Evolutionary conservation across 2,113 vertebrate genomes (phyloP), one percentile per base, ranked within the genome.

Genomic region (Carassius auratus): DNA sequence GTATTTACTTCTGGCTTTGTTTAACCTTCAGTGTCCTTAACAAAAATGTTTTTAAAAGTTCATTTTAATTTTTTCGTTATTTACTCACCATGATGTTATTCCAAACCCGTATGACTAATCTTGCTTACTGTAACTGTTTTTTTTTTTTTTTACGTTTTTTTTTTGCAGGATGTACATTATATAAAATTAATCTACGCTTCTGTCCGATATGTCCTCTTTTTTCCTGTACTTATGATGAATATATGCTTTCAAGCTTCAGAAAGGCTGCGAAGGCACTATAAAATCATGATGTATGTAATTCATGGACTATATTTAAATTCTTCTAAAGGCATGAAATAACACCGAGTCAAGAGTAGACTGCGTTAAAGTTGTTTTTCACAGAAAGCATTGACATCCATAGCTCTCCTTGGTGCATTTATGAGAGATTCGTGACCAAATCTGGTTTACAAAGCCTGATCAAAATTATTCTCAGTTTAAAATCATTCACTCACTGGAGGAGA

Each of bases 1-100:
- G 36, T 48, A 8, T 76, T 19, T 26, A 52, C 15, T 69, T 71
- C 23, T 55, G 4, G 3, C 38, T 42, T 69, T 57, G 48, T 26
- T 74, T 79, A 64, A 38, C 38, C 38, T 75, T 42, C n/a, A 80
- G 14, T 75, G 82, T 77, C 14, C 15, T 78, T 69, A 57, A 77
- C 21, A 50, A 55, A 36, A 26, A 13, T 42, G 8, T 45, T 61
- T 7, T 6, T 14, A 52, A 55, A 55, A 9, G 19, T 59, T 21
- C 19, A 61, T 7, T 59, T 21, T 6, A 8, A 8, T 48, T 13
- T 23, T 45, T 26, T 26, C 26, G 1, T 26, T 23, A 45, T 45
- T n/a, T 74, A 6, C 12, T 74, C 33, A 10, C 30, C 36, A 19
- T 14, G 23, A 13, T 73, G 69, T 45, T 73, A 9, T 45, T 23